Conservation (phyloP, 1,140 invertebrate species). For the Drosophila ironensis region DNA sequence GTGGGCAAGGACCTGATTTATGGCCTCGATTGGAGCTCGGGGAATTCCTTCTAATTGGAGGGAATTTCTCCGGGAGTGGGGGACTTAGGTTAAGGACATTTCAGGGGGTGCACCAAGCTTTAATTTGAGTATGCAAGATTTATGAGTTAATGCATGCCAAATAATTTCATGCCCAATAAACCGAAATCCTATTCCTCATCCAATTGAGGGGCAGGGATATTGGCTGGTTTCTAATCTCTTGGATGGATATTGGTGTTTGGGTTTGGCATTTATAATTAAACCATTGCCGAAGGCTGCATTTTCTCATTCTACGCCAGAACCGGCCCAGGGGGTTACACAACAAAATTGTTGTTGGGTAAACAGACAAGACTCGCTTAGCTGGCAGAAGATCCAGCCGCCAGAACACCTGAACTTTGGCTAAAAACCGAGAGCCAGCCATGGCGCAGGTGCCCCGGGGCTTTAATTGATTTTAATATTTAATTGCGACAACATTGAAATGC, state of each 20-base stretch:
- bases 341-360: conserved; percentile 18
- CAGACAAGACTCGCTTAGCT: conserved; percentile 11
- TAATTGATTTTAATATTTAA: conserved; percentile 80
- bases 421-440: not conserved
- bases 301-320: conserved; percentile 40
- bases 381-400: not conserved
- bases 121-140: not conserved
- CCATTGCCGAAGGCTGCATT: conserved; percentile 41
- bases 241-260: conserved; percentile 12
- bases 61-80: not conserved
- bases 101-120: not conserved
- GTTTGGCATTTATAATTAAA: conserved; percentile 53
- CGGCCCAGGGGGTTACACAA: conserved; percentile 4
- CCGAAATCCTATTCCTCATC: conserved; percentile 3
- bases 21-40: conserved; percentile 7
- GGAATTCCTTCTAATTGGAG: conserved; percentile 34
- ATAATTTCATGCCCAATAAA: conserved; percentile 15
- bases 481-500: conserved; percentile 61
- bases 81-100: not conserved
- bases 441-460: conserved; percentile 24
- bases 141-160: not conserved
- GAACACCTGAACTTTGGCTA: not conserved
- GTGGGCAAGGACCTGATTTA: conserved; percentile 37
- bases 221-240: conserved; percentile 17
- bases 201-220: conserved; percentile 8